Evolutionary conservation across 2,888 invertebrate genomes (phyloP).

Genomic region (Himalopsyche japonica): DNA sequence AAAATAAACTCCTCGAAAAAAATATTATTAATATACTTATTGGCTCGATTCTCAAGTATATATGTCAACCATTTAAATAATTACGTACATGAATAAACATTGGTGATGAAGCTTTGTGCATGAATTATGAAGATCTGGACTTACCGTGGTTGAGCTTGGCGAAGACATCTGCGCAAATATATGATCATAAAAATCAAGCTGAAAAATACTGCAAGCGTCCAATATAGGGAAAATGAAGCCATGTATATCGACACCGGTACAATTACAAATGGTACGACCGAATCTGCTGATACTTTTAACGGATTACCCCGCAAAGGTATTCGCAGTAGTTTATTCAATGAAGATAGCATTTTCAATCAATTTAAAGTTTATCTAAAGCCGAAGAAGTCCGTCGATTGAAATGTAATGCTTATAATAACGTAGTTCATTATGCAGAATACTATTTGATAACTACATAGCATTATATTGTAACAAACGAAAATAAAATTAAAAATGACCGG

Average conservation of each 20-base stretch:
- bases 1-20: not conserved
- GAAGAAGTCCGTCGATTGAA: not conserved
- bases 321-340: slow-evolving; percentile 7
- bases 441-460: not conserved
- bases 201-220: slow-evolving; percentile 17
- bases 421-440: not conserved
- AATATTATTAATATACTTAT: too few species aligned
- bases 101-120: not conserved
- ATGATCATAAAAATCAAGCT: slow-evolving; percentile 2
- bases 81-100: not conserved
- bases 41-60: too few species aligned
- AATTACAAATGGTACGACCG: slow-evolving; percentile 52
- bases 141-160: slow-evolving; percentile 21
- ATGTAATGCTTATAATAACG: not conserved
- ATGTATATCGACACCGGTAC: slow-evolving; percentile 51
- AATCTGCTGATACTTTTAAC: slow-evolving; percentile 44
- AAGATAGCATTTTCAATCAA: not conserved
- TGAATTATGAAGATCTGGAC: not conserved
- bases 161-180: not conserved
- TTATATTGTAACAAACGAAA: not conserved
- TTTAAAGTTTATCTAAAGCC: not conserved
- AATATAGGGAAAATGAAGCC: slow-evolving; percentile 48
- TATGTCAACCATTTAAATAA: not conserved
- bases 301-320: not conserved
- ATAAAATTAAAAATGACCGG: not conserved